Conservation (phyloP, 2,113 vertebrate genomes). For the Odontophorus gujanensis region DNA sequence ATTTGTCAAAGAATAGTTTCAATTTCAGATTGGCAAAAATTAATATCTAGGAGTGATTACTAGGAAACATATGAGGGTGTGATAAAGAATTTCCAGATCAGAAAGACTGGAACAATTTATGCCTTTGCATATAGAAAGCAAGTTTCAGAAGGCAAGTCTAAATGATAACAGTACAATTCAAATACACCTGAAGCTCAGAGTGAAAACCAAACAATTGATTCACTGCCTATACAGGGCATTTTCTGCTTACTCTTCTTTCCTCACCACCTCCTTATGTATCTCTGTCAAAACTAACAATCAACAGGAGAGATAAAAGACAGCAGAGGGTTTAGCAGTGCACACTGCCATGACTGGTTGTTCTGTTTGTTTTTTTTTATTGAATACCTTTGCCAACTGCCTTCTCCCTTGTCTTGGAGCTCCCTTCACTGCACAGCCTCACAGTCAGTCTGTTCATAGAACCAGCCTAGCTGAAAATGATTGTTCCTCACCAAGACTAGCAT, state of each 20-base stretch:
- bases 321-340: neutral
- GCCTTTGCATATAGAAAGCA: neutral
- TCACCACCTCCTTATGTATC: fast-evolving
- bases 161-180: neutral
- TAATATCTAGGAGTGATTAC: neutral
- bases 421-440: neutral
- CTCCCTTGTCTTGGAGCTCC: neutral
- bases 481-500: neutral
- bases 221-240: neutral
- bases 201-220: fast-evolving
- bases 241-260: neutral
- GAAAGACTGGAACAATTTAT: neutral
- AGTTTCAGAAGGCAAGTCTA: neutral
- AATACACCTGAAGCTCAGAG: neutral
- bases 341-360: neutral
- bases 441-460: neutral
- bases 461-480: neutral
- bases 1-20: neutral
- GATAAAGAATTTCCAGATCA: neutral
- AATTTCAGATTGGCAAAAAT: neutral
- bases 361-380: too few species aligned
- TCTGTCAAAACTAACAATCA: neutral
- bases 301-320: neutral
- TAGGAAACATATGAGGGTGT: neutral
- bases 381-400: neutral